A percentile compares a stretch with the other conserved stretches of the same genome.
Conservation (phyloP, 2,113 vertebrate species). For the Asarcornis scutulata region DNA sequence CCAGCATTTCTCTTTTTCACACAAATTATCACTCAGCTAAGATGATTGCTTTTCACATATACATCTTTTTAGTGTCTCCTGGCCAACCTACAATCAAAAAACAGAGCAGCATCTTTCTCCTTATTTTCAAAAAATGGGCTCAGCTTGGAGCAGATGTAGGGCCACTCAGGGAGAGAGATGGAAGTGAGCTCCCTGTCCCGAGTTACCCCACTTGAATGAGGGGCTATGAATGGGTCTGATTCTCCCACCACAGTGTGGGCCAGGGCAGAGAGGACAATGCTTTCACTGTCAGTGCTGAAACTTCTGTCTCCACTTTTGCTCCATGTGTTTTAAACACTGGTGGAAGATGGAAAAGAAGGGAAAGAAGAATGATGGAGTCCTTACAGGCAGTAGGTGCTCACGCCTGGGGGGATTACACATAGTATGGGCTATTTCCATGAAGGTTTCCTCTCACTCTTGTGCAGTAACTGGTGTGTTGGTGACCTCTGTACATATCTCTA, state of each 20-base stretch:
- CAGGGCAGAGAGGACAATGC: not conserved
- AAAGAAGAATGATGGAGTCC: not conserved
- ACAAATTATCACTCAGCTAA: not conserved
- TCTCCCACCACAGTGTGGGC: not conserved
- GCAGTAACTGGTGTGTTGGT: not conserved
- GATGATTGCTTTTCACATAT: not conserved
- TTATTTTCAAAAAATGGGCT: not conserved
- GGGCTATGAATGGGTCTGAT: not conserved
- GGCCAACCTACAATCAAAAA: not conserved
- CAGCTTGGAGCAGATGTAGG: not conserved
- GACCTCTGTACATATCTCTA: not conserved
- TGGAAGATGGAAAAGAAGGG: not conserved
- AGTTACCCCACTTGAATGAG: not conserved
- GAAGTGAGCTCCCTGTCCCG: not conserved
- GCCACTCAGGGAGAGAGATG: not conserved
- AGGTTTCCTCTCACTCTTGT: not conserved
- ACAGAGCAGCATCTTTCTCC: not conserved
- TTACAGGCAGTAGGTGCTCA: not conserved
- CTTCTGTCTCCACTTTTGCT: not conserved
- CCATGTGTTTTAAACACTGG: not conserved
- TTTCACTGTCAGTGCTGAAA: not conserved
- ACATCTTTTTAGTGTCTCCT: not conserved
- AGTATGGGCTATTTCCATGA: not conserved
- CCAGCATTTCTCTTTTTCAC: fast-evolving
- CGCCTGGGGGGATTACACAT: not conserved